These are phyloP conservation scores for Sebastes vulpes DNA, from an alignment of 2,797 vertebrate genomes.

Conservation along the genomic window DNA sequence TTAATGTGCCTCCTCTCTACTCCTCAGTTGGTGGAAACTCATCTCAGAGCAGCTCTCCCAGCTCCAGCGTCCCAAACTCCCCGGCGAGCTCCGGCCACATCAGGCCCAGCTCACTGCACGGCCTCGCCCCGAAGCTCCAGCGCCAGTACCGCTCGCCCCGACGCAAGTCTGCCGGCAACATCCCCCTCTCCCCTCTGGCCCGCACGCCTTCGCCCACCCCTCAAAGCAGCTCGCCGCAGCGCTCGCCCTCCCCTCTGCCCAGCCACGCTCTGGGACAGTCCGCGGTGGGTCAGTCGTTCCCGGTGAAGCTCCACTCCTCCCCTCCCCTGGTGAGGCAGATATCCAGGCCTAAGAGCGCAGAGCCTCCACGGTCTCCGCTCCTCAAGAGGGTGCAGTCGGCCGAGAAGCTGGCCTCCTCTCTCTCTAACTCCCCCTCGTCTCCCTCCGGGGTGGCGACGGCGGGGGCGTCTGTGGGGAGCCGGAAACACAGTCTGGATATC, in stretches of 20 bases:
- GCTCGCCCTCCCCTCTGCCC: constrained; percentile 93
- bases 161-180: constrained; percentile 96
- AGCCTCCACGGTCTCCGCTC: constrained; percentile 94
- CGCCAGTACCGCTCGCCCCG: constrained; percentile 95
- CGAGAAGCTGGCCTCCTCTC: constrained; percentile 91
- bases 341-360: constrained; percentile 94
- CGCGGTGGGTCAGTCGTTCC: constrained; percentile 87
- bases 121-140: constrained; percentile 95
- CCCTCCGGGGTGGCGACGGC: constrained; percentile 55
- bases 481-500: constrained; percentile 95
- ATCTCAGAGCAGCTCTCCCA: constrained; percentile 97
- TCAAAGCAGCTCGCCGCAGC: constrained; percentile 93
- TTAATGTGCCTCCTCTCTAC: not conserved
- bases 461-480: constrained; percentile 64
- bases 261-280: constrained; percentile 86
- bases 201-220: constrained; percentile 96
- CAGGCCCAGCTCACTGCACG: constrained; percentile 95
- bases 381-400: constrained; percentile 97
- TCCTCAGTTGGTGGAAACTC: constrained; percentile 91
- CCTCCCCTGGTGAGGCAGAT: constrained; percentile 93
- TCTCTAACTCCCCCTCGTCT: constrained; percentile 81
- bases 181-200: constrained; percentile 95
- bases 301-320: constrained; percentile 94
- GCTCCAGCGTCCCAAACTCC: constrained; percentile 96
- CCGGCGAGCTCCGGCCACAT: constrained; percentile 96